Percentiles rank a stretch among this genome's conserved stretches.
These are phyloP conservation scores for Tetraneura akinire DNA, from an alignment of 1,140 invertebrate genomes.

Conservation along the genomic window DNA sequence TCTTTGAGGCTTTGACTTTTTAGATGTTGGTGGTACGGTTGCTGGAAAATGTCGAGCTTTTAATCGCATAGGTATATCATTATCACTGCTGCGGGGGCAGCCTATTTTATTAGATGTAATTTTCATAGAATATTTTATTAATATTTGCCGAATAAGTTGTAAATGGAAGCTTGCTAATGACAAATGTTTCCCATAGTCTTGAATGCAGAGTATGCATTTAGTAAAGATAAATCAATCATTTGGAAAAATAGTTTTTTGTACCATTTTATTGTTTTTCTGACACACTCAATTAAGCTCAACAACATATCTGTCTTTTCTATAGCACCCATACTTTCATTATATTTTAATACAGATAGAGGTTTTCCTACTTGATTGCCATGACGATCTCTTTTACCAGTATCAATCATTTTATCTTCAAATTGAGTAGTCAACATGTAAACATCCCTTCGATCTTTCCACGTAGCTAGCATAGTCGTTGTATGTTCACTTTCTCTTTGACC, in stretches of 20 bases:
- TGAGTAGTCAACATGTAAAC: neutral
- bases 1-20: neutral
- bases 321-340: neutral
- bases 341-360: neutral
- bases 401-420: neutral
- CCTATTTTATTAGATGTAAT: neutral
- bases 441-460: neutral
- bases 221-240: no score
- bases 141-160: neutral
- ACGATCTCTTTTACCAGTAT: neutral
- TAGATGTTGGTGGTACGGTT: neutral
- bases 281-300: neutral
- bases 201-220: no score
- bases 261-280: neutral
- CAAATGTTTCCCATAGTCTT: no score
- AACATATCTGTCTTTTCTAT: no score
- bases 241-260: neutral
- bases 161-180: no score
- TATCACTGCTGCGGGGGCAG: no score
- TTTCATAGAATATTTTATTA: neutral
- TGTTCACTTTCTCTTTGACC: conserved; percentile 3
- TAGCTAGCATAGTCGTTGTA: neutral
- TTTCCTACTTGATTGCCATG: neutral
- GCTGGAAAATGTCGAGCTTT: neutral
- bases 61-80: neutral